phyloP scores from a whole-genome alignment of 2,113 vertebrate genomes.

The Morone chrysops region DNA sequence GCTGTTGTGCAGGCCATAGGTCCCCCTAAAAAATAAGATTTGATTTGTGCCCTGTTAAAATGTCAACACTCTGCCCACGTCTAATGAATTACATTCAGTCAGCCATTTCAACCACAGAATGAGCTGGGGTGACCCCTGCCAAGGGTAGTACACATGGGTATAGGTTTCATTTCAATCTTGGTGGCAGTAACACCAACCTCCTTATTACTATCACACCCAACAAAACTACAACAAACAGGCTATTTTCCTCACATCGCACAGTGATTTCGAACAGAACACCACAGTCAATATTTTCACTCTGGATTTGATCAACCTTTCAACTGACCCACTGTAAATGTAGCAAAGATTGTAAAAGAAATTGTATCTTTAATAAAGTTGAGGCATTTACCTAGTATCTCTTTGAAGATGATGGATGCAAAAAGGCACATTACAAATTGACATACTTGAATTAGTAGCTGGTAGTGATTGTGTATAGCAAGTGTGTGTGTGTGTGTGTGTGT shows the following conservation, averaged over 20 bases:
- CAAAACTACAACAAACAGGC: conserved; percentile 1
- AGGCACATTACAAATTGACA: not conserved
- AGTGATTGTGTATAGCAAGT: not conserved
- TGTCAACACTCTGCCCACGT: conserved; percentile 27
- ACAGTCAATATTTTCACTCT: conserved; percentile 23
- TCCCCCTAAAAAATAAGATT: conserved; percentile 25
- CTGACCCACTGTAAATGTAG: conserved; percentile 23
- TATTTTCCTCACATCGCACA: conserved; percentile 12
- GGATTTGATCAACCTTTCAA: conserved; percentile 18
- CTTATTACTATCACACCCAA: conserved; percentile 4
- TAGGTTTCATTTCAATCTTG: conserved; percentile 37
- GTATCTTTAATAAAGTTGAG: not conserved
- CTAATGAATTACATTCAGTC: conserved; percentile 44
- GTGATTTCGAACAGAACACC: conserved; percentile 15
- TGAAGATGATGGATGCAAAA: conserved; percentile 2
- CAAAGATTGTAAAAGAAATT: conserved; percentile 6
- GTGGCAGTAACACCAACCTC: conserved; percentile 9
- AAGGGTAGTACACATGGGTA: conserved; percentile 19
- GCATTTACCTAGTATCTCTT: not conserved
- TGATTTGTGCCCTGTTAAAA: conserved; percentile 47
- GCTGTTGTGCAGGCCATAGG: not conserved
- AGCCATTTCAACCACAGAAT: conserved; percentile 42
- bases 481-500: not conserved
- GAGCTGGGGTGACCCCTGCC: conserved; percentile 35
- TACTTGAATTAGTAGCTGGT: not conserved